Conservation (phyloP, 2,797 vertebrate species). For the Gymnoscopelus microlampas region DNA sequence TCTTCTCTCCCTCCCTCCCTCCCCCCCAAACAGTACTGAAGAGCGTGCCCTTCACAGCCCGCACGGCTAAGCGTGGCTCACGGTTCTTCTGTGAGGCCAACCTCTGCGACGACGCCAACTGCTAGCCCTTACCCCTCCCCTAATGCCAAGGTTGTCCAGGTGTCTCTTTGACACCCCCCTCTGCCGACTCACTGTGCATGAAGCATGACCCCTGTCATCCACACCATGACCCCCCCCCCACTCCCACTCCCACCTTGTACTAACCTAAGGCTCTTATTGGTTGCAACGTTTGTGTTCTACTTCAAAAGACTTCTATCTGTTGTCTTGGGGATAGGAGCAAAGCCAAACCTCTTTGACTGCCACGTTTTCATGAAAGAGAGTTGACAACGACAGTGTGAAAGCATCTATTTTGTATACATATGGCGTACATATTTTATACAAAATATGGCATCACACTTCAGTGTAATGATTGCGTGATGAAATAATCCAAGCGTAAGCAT, state of each 20-base stretch:
- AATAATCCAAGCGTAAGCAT: constrained; percentile 23
- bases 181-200: constrained; percentile 69
- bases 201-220: constrained; percentile 71
- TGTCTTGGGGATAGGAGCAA: constrained; percentile 58
- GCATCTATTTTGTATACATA: neutral
- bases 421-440: constrained; percentile 42
- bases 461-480: constrained; percentile 19
- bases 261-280: constrained; percentile 69
- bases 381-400: constrained; percentile 9
- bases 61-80: constrained; percentile 97
- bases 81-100: constrained; percentile 98
- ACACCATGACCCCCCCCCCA: constrained; percentile 8
- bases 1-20: constrained; percentile 69
- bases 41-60: constrained; percentile 98
- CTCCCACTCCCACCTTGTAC: constrained; percentile 47
- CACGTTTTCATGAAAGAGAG: constrained; percentile 12
- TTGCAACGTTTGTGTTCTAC: constrained; percentile 50
- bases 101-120: constrained; percentile 97
- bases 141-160: constrained; percentile 84
- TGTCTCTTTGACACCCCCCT: constrained; percentile 71
- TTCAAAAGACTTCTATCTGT: constrained; percentile 56
- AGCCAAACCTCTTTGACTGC: constrained; percentile 77
- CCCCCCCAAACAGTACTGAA: constrained; percentile 90
- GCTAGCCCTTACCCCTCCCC: constrained; percentile 82
- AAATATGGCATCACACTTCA: constrained; percentile 43